A percentile compares a stretch with the other conserved stretches of the same genome.
Evolutionary conservation across 64 coral and sea anemone genomes (phyloP).

Genomic region (Pachyseris speciosa): DNA sequence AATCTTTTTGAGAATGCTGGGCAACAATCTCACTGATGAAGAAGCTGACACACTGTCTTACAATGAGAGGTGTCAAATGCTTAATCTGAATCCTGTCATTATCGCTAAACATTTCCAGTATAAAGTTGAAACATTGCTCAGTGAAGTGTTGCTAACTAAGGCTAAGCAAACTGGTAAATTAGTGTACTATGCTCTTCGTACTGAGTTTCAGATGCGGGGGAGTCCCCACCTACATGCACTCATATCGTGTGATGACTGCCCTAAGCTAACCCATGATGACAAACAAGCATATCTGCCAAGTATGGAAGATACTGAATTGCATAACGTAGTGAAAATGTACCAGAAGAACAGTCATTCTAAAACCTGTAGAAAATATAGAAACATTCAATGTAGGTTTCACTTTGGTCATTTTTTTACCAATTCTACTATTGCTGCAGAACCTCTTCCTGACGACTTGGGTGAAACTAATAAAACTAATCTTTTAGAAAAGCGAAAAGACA

Average conservation of each 20-base stretch:
- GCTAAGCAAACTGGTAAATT: too few relatives aligned
- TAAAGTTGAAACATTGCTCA: too few relatives aligned
- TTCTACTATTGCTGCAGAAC: background rate
- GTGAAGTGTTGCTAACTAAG: too few relatives aligned
- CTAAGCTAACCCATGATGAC: background rate
- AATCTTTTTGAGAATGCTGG: slow-evolving; percentile 60
- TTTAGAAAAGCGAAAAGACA: too few relatives aligned
- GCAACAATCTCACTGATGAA: too few relatives aligned
- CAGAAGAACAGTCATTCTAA: background rate
- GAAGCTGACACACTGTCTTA: too few relatives aligned
- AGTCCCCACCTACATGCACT: background rate
- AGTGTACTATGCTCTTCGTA: too few relatives aligned
- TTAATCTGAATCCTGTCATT: too few relatives aligned
- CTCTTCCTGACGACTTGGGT: background rate
- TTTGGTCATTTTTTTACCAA: background rate
- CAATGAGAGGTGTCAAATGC: too few relatives aligned
- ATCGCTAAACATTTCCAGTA: too few relatives aligned
- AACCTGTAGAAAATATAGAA: background rate
- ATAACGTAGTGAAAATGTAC: background rate
- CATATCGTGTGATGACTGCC: background rate
- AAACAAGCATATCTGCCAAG: background rate
- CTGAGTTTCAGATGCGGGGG: too few relatives aligned
- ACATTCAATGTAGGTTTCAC: background rate
- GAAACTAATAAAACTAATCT: too few relatives aligned
- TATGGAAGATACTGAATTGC: background rate